Base-by-base conservation (phyloP, 2,888 invertebrate genomes). In the Acrobasis consociella region DNA sequence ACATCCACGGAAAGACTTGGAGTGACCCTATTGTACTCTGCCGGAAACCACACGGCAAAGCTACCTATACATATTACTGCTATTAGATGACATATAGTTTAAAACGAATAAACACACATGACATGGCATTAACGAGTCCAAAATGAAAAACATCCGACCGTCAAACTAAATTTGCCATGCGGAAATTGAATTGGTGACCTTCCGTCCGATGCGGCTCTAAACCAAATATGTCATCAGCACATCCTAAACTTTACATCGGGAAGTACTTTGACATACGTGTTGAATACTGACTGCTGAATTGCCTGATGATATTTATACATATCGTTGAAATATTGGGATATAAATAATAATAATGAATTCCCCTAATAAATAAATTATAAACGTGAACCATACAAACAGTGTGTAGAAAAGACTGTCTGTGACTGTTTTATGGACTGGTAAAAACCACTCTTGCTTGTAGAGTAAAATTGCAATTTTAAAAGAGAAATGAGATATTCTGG, bases 101-200 rank as follows among this genome's bases (percentile, higher is more conserved):
- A 9, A 53, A 55, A 55, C 55, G 15, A 39, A 53, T 56, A 56
- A 55, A 38, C 39, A 62, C 39, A 38, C 62, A 51, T 31, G 2
- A 31, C 31, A 31, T 7, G 31, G 37, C 51, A 62, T n/a, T n/a
- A n/a, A n/a, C 15, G 46, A 52, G 52, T 46, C 46, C 58, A 62
- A 62, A 56, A 56, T 56, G 46, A 22, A 13, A 42, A 46, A 56
- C 42, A 56, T 56, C 49, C 49, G 49, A 31, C 58, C 49, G 58
- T 22, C 58, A 63, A 17, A 42, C 38, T 49, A 52, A 59, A 59
- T 53, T 59, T 53, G 63, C 59, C 37, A 59, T 59, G 63, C 58
- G 59, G 63, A 60, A 60, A 63, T 63, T 53, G 31, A 38, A 53
- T 38, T 49, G 59, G 50, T 37, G 59, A 49, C 59, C 59, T 60